Evolutionary conservation across 1,140 invertebrate species (phyloP), one percentile per base, ranked within the genome.

Genomic region (Diorhabda elongata): DNA sequence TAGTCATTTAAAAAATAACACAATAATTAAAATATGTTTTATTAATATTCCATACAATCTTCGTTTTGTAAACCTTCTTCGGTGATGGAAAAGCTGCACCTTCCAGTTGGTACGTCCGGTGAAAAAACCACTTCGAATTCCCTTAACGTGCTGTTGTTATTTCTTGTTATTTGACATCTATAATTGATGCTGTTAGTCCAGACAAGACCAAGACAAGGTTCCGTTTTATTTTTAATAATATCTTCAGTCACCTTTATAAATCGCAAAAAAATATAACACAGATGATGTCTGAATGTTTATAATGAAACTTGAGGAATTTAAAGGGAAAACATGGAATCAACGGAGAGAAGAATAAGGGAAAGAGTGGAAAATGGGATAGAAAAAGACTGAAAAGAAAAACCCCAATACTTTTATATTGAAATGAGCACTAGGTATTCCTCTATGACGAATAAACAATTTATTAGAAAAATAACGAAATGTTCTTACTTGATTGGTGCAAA

Each of bases 401-500:
- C 26, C 26, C 26, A 26, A 26, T 26, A 26, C 26, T 26, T 26
- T 26, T 26, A 26, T 26, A 26, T 26, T 26, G 26, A 26, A 26
- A 26, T 26, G 26, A 26, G 26, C 26, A 26, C 26, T 26, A 26
- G 26, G 26, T 26, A 26, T 26, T 26, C 26, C 26, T 26, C 63
- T 71, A 44, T 66, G 58, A 69, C 59, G 64, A 56, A 70, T 71
- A 58, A 8, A 47, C 60, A 26, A 26, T 26, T 26, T 26, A n/a
- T 59, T 52, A 67, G 26, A 57, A 26, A 63, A 43, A 59, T 0
- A 45, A 5, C 60, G 61, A 65, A 81, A 80, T 41, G 5, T 62
- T 58, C 66, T 81, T 80, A 92, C 90, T 83, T 93, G 91, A 82
- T 93, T 93, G 2, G 90, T 85, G 79, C 89, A 90, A 26, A 93